phyloP scores from a whole-genome alignment of 2,797 vertebrate species.

The Zenarchopterus dispar region DNA sequence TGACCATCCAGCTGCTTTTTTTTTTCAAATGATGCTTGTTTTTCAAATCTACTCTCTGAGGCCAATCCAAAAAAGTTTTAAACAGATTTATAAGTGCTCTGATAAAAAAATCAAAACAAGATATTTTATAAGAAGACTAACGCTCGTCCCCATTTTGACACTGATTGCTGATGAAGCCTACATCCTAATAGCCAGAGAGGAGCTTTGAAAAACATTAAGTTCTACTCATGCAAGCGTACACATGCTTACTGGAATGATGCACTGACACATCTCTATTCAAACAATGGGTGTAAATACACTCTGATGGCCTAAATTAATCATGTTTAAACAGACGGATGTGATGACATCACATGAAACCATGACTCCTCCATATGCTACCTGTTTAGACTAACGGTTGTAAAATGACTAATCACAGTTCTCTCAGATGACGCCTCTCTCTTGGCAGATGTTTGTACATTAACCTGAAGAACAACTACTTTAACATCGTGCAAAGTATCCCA shows the following conservation, averaged over 20 bases:
- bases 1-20: conserved; percentile 59
- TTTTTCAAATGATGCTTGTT: conserved; percentile 56
- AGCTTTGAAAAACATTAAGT: conserved; percentile 12
- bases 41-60: conserved; percentile 47
- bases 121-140: conserved; percentile 15
- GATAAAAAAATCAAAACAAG: conserved; percentile 10
- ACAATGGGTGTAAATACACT: conserved; percentile 58
- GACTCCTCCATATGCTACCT: conserved; percentile 80
- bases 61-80: conserved; percentile 27
- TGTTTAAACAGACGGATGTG: conserved; percentile 76
- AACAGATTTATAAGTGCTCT: conserved; percentile 22
- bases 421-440: conserved; percentile 56
- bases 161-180: conserved; percentile 6
- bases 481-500: conserved; percentile 39
- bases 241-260: conserved; percentile 28
- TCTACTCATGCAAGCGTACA: conserved; percentile 1
- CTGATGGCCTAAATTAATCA: conserved; percentile 74
- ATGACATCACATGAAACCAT: conserved; percentile 66
- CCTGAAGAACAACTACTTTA: conserved; percentile 51
- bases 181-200: conserved; percentile 8
- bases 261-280: conserved; percentile 32
- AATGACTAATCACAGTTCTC: conserved; percentile 73
- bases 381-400: conserved; percentile 68
- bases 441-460: conserved; percentile 75
- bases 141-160: neutral